A percentile compares a stretch with the other conserved stretches of the same genome.
Conservation (phyloP, 2,113 vertebrate species). For the Thunnus thynnus region DNA sequence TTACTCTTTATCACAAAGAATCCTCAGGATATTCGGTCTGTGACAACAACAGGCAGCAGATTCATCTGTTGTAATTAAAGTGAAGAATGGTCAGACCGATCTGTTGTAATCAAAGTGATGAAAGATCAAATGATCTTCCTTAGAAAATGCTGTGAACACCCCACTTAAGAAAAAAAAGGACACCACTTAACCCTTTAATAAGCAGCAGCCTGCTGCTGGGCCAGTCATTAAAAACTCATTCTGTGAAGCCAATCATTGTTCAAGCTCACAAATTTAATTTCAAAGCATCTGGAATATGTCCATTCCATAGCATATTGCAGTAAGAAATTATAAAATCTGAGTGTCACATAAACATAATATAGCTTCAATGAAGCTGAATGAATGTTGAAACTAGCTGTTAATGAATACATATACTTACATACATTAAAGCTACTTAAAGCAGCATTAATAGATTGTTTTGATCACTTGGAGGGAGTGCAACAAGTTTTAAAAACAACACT, state of each 20-base stretch:
- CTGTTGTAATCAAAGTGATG: constrained; percentile 11
- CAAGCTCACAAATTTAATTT: not conserved
- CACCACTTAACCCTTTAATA: not conserved
- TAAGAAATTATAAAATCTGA: too few species aligned
- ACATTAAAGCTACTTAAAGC: too few species aligned
- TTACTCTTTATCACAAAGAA: constrained; percentile 77
- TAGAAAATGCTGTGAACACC: not conserved
- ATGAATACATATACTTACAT: too few species aligned
- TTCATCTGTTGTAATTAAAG: constrained; percentile 60
- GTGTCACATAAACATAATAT: too few species aligned
- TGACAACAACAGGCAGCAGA: constrained; percentile 29
- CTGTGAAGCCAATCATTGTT: not conserved
- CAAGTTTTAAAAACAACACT: not conserved
- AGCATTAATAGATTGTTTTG: too few species aligned
- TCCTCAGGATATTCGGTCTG: constrained; percentile 52
- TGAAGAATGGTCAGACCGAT: constrained; percentile 25
- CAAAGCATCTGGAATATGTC: too few species aligned
- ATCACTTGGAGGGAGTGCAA: not conserved
- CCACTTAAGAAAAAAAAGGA: not conserved
- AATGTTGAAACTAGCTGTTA: too few species aligned
- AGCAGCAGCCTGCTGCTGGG: too few species aligned
- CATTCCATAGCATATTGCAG: too few species aligned
- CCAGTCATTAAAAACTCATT: not conserved
- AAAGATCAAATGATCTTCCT: constrained; percentile 1
- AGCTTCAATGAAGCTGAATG: too few species aligned